Percentiles rank a stretch among this genome's conserved stretches.
phyloP scores from a whole-genome alignment of 2,888 invertebrate species.

The Limnephilus marmoratus region DNA sequence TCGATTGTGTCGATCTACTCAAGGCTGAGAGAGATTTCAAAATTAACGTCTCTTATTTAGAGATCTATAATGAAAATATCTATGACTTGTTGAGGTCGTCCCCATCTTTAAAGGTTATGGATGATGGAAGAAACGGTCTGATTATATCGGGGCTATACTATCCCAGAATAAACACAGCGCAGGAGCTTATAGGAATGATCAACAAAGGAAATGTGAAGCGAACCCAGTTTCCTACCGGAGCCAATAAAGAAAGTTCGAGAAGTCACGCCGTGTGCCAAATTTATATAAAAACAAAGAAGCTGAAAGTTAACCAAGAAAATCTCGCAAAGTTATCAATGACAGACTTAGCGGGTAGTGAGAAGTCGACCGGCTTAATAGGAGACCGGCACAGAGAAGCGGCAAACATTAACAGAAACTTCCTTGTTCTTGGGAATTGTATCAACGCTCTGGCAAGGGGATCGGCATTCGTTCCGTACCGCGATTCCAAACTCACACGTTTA shows the following conservation, averaged over 20 bases:
- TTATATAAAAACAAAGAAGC: slow-evolving; percentile 8
- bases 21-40: slow-evolving; percentile 23
- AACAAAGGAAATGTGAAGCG: slow-evolving; percentile 20
- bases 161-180: background rate
- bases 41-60: slow-evolving; percentile 31
- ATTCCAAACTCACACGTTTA: slow-evolving; percentile 45
- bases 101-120: background rate
- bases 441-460: background rate
- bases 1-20: slow-evolving; percentile 17
- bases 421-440: slow-evolving; percentile 34
- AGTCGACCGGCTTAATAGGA: background rate
- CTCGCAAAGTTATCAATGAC: slow-evolving; percentile 33
- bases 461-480: background rate
- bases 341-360: slow-evolving; percentile 39
- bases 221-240: slow-evolving; percentile 11
- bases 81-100: slow-evolving; percentile 32
- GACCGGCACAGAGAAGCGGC: slow-evolving; percentile 30
- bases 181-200: slow-evolving; percentile 28
- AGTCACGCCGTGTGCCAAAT: slow-evolving; percentile 39
- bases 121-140: slow-evolving; percentile 4
- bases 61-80: slow-evolving; percentile 43
- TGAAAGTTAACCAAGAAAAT: slow-evolving; percentile 13
- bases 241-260: slow-evolving; percentile 38
- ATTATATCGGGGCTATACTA: background rate
- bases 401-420: slow-evolving; percentile 22